These are phyloP conservation scores for Phyllostomus hastatus DNA, from an alignment of 2,113 vertebrate genomes.

Conservation along the genomic window DNA sequence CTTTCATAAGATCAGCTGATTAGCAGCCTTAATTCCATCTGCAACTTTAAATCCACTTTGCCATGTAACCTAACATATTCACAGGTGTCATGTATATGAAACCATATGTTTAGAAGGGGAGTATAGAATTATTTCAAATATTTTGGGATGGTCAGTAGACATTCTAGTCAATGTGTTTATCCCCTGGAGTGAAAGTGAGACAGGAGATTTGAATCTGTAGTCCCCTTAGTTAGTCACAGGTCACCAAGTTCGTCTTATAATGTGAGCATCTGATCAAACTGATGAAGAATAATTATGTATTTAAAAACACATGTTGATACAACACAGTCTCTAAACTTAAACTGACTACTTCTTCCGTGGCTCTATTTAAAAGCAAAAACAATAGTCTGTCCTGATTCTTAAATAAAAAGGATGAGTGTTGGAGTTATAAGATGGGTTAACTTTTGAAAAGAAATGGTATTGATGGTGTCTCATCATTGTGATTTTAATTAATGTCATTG, in stretches of 20 bases:
- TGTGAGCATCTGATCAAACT: neutral
- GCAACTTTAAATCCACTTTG: neutral
- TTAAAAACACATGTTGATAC: neutral
- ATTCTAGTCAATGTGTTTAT: neutral
- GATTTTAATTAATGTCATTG: neutral
- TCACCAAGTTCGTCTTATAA: neutral
- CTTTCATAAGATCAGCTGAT: neutral
- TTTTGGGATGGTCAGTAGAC: neutral
- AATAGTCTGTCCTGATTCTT: neutral
- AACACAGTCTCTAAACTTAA: neutral
- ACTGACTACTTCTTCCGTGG: neutral
- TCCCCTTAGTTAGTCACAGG: neutral
- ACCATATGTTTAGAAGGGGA: neutral
- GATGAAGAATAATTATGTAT: neutral
- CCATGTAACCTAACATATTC: neutral
- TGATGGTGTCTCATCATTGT: neutral
- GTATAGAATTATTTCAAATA: neutral
- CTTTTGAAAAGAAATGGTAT: neutral
- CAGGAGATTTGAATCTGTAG: neutral
- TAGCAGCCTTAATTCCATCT: neutral
- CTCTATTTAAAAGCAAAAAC: neutral
- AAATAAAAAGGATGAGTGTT: neutral
- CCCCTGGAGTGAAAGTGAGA: neutral
- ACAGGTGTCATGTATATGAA: neutral
- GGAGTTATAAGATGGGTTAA: neutral